Evolutionary conservation across 2,888 invertebrate genomes (phyloP), one percentile per base, ranked within the genome.

Genomic region (Drosophila antonietae): DNA sequence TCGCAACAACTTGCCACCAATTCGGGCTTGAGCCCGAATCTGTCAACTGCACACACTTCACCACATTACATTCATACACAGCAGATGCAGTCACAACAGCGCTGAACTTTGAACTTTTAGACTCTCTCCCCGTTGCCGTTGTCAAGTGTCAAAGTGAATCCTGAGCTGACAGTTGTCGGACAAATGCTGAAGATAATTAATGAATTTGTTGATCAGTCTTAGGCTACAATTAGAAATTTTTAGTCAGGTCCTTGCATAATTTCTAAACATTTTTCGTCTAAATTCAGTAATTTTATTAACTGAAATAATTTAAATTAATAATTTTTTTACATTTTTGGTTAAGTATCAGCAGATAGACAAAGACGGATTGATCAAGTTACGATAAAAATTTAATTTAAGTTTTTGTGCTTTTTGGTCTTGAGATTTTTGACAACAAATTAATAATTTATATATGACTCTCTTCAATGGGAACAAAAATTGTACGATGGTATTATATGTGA

Each of bases 1-100:
- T 83, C 55, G 61, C 81, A 71, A 71, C 61, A 78, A 73, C 67
- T 76, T 73, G 76, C 55, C 74, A 68, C 68, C 68, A 72, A 77
- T 76, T 74, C 59, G 47, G 59, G 60, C 49, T 64, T 51, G 47
- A 52, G 68, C 68, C 28, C 28, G 28, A 28, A 5, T 28, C 28
- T 78, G 81, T 69, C 67, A 72, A 57, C 62, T 60, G 62, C 61
- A 73, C 75, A 20, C 35, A 57, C 35, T 41, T n/a, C 14, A 23
- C 20, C 28, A 23, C 14, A 8, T 1, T 41, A 64, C 60, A 64
- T 56, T 63, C 56, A 58, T 44, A 18, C 35, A 18, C 33, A 51
- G 33, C 63, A 53, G 67, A 51, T 61, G 57, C 53, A 73, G 65
- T 62, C 46, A 69, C 59, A 59, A 62, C 53, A 41, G 51, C 33